Conservation (phyloP, 2,113 vertebrate species). For the Orthonyx spaldingii region DNA sequence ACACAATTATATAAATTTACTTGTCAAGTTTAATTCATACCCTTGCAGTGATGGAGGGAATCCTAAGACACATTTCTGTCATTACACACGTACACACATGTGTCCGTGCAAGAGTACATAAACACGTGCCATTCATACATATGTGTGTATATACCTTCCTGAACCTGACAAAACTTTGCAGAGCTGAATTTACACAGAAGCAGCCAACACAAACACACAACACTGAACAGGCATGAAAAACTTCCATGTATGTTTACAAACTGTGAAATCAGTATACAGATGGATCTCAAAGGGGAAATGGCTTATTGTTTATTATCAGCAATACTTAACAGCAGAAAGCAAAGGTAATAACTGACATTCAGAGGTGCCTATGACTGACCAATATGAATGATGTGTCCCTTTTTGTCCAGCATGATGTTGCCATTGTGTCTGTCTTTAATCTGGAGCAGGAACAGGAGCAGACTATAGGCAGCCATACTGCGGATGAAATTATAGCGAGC, state of each 20-base stretch:
- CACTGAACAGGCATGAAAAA: background rate
- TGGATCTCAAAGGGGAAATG: background rate
- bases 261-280: background rate
- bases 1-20: background rate
- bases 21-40: background rate
- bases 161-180: background rate
- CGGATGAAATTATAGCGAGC: conserved; percentile 97
- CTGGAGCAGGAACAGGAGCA: conserved; percentile 93
- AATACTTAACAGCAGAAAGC: background rate
- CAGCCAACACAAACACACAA: background rate
- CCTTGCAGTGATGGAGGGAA: background rate
- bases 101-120: background rate
- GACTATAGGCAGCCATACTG: conserved; percentile 96
- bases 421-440: conserved; percentile 97
- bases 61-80: background rate
- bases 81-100: background rate
- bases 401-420: conserved; percentile 98
- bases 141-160: background rate
- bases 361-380: conserved; percentile 72
- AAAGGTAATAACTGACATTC: background rate
- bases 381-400: conserved; percentile 95
- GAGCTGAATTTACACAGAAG: background rate
- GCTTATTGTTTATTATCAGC: background rate
- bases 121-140: background rate
- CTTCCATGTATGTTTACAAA: background rate